A percentile compares a stretch with the other conserved stretches of the same genome.
These are phyloP conservation scores for Limnephilus auricula DNA, from an alignment of 2,888 invertebrate genomes.

Conservation along the genomic window DNA sequence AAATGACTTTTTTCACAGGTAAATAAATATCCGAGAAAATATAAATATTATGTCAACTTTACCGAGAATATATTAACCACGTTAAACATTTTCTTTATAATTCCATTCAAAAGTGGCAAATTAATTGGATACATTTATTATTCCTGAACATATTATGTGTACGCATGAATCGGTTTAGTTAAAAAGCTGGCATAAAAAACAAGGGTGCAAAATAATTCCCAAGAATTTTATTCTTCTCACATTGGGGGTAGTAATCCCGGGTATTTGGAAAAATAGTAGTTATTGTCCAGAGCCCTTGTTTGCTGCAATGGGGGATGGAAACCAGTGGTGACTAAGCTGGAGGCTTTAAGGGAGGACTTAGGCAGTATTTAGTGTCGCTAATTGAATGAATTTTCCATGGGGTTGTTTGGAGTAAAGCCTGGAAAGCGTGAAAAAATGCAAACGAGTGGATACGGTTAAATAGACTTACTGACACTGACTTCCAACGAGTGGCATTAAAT, in stretches of 20 bases:
- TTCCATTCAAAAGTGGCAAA: too few relatives aligned
- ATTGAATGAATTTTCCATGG: slow-evolving; percentile 57
- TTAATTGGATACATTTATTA: background rate
- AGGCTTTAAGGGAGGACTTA: slow-evolving; percentile 52
- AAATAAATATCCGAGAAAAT: too few relatives aligned
- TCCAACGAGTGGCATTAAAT: background rate
- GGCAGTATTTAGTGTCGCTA: slow-evolving; percentile 54
- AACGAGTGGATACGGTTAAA: slow-evolving; percentile 13
- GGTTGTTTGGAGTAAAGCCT: slow-evolving; percentile 9
- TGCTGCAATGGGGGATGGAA: background rate
- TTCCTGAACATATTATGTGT: background rate
- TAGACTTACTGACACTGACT: background rate
- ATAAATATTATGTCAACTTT: too few relatives aligned
- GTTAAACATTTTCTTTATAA: too few relatives aligned
- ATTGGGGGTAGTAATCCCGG: slow-evolving; percentile 33
- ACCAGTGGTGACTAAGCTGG: slow-evolving; percentile 44
- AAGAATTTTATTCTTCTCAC: slow-evolving; percentile 16
- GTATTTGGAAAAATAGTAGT: slow-evolving; percentile 42
- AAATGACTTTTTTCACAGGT: too few relatives aligned
- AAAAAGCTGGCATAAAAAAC: background rate
- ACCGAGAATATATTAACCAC: too few relatives aligned
- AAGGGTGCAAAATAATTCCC: slow-evolving; percentile 8
- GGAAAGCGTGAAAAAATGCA: slow-evolving; percentile 39
- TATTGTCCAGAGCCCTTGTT: slow-evolving; percentile 22
- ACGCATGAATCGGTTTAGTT: background rate